Evolutionary conservation across 2,113 vertebrate species (phyloP), one percentile per base, ranked within the genome.

Genomic region (Hiodon alosoides): DNA sequence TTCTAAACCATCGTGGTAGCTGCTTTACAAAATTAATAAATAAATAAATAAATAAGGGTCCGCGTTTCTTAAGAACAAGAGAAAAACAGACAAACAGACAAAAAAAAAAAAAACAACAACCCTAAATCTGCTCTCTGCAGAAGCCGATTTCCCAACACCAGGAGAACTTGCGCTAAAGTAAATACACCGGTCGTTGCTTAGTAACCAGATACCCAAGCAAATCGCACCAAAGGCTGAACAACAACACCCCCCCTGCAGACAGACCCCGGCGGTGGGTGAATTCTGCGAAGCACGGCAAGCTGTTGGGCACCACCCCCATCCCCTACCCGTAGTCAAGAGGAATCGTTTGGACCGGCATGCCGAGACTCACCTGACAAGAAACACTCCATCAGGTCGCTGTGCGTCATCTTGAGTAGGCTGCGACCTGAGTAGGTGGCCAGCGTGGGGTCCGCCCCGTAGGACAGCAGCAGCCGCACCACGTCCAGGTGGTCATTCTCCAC

Each of bases 401-500:
- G 96, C 51, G 95, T 96, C 95, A 98, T 98, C 82, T 95, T 97
- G 84, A 96, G 93, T 1, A 98, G 93, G 76, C 94, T 93, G 67
- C 96, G 94, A 83, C 96, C 96, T 6, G 96, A 95, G 82, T 98
- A 98, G 0, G 95, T 96, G 1, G 95, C 94, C 72, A 98, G 88
- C 0, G 96, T 98, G 68, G 95, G 96, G 82, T 98, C 96, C 68
- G 96, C 95, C 74, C 96, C 95, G 0, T 97, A 96, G 16, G 96
- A 97, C 73, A 98, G 91, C 53, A 98, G 86, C 72, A 98, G 85
- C 47, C 96, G 91, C 71, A 96, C 94, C 51, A 96, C 95, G 73
- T 98, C 95, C 83, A 98, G 87, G 86, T 98, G 95, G 84, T 98
- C 95, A 0, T 97, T 98, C 87, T 98, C 96, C 0, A 98, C 95